Percentiles rank a stretch among this genome's conserved stretches.
phyloP scores from a whole-genome alignment of 2,888 invertebrate species.

The Cantharis flavilabris region DNA sequence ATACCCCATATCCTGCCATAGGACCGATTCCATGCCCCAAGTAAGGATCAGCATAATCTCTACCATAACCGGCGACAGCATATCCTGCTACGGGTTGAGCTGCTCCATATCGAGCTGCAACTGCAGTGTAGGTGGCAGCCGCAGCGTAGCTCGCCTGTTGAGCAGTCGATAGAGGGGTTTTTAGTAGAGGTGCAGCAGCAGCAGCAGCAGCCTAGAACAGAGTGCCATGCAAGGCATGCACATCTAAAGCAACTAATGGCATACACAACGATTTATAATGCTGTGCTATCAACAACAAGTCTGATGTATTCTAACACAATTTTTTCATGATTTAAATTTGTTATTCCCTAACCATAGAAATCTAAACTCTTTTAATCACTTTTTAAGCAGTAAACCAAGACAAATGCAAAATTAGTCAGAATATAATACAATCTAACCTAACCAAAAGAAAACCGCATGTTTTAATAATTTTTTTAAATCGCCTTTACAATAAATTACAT shows the following conservation, averaged over 20 bases:
- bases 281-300: slow-evolving; percentile 33
- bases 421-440: neutral
- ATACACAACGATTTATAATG: slow-evolving; percentile 35
- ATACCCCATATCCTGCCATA: slow-evolving; percentile 95
- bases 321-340: neutral
- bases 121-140: slow-evolving; percentile 85
- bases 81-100: slow-evolving; percentile 75
- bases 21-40: slow-evolving; percentile 95
- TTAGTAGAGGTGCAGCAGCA: slow-evolving; percentile 78
- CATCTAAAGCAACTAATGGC: slow-evolving; percentile 49
- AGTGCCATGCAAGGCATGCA: slow-evolving; percentile 54
- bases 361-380: neutral
- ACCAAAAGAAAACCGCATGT: neutral
- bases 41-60: slow-evolving; percentile 93
- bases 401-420: neutral
- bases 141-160: slow-evolving; percentile 88
- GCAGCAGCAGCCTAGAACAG: slow-evolving; percentile 68
- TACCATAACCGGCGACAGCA: slow-evolving; percentile 79
- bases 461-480: neutral
- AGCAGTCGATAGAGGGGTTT: slow-evolving; percentile 81
- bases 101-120: slow-evolving; percentile 81
- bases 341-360: neutral
- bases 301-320: slow-evolving; percentile 1
- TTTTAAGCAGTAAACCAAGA: slow-evolving; percentile 2
- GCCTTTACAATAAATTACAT: neutral